Conservation (phyloP, 2,888 invertebrate genomes). For the Drosophila paramelanica region DNA sequence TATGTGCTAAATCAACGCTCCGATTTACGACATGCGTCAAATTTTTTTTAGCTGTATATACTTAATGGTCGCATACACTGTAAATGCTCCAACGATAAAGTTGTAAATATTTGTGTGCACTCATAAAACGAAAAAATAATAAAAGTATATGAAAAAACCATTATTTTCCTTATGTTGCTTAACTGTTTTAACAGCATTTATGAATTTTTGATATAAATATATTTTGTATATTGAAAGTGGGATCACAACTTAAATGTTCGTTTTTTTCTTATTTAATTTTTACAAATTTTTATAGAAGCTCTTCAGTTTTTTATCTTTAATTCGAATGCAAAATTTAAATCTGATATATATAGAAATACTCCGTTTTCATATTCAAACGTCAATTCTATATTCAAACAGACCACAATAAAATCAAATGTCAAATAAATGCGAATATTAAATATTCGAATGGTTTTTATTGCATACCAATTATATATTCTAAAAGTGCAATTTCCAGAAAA, state of each 20-base stretch:
- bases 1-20: constrained; percentile 39
- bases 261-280: neutral
- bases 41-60: constrained; percentile 31
- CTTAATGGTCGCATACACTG: constrained; percentile 29
- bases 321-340: too few relatives aligned
- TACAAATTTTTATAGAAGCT: too few relatives aligned
- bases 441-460: neutral
- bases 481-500: neutral
- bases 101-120: constrained; percentile 53
- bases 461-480: neutral
- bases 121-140: constrained; percentile 30
- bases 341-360: too few relatives aligned
- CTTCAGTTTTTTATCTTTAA: neutral
- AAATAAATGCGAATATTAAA: neutral
- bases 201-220: neutral
- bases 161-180: neutral
- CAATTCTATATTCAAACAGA: neutral
- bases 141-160: neutral
- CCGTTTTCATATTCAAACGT: neutral
- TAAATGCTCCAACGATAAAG: constrained; percentile 52
- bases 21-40: constrained; percentile 67
- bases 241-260: too few relatives aligned
- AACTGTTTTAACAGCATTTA: constrained; percentile 1
- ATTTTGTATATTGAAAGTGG: neutral
- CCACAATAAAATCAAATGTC: neutral